A percentile compares a stretch with the other conserved stretches of the same genome.
Conservation (phyloP, 2,113 vertebrate genomes). For the Misgurnus anguillicaudatus region DNA sequence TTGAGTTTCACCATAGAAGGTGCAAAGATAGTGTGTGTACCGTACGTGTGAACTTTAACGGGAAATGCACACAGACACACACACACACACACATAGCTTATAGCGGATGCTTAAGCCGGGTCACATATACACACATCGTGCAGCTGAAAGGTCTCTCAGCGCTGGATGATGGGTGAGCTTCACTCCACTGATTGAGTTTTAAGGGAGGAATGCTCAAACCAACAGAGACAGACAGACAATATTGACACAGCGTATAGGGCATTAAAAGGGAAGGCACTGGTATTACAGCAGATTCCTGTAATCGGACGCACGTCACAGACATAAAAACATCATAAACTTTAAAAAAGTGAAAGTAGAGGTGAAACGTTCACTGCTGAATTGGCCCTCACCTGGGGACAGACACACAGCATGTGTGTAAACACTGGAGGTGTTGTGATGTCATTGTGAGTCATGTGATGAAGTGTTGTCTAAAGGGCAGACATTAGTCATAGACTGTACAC, state of each 20-base stretch:
- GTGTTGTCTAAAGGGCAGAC: background rate
- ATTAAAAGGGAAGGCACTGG: background rate
- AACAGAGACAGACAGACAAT: conserved; percentile 38
- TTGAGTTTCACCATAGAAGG: background rate
- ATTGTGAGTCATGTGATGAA: conserved; percentile 23
- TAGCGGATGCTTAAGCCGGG: conserved; percentile 2
- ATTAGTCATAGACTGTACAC: conserved; percentile 33
- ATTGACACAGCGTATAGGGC: conserved; percentile 32
- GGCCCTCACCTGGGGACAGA: background rate
- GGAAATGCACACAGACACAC: background rate
- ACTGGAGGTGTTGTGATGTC: background rate
- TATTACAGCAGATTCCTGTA: background rate
- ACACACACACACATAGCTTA: no score
- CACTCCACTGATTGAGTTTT: background rate
- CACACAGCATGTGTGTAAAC: background rate
- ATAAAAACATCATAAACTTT: background rate
- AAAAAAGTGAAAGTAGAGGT: background rate
- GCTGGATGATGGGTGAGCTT: conserved; percentile 10
- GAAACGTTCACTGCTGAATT: background rate
- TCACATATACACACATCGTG: background rate
- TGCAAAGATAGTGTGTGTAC: conserved; percentile 5
- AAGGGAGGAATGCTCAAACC: conserved; percentile 7
- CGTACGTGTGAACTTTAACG: background rate
- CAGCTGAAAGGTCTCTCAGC: conserved; percentile 10
- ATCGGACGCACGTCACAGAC: background rate